A percentile compares a stretch with the other conserved stretches of the same genome.
Evolutionary conservation across 2,888 invertebrate species (phyloP).

Genomic region (Aphodius granarius): DNA sequence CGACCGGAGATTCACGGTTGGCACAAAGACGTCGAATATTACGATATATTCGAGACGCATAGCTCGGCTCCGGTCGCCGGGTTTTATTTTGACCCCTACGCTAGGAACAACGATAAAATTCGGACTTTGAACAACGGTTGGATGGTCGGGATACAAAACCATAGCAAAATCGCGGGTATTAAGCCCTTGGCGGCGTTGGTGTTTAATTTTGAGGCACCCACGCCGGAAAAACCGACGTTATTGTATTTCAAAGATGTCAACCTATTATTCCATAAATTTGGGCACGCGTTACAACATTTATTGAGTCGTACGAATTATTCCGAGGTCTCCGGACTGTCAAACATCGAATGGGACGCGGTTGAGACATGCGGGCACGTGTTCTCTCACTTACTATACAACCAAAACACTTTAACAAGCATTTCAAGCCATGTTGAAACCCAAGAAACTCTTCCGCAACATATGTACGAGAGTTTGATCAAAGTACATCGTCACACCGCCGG

Average conservation of each 20-base stretch:
- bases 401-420: slow-evolving; percentile 60
- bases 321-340: slow-evolving; percentile 82
- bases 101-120: slow-evolving; percentile 66
- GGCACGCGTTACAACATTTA: slow-evolving; percentile 83
- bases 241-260: slow-evolving; percentile 77
- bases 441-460: slow-evolving; percentile 68
- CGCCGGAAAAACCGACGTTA: slow-evolving; percentile 66
- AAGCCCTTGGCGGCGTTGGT: slow-evolving; percentile 80
- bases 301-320: slow-evolving; percentile 80
- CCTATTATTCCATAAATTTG: slow-evolving; percentile 82
- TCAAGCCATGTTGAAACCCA: slow-evolving; percentile 76
- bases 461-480: slow-evolving; percentile 64
- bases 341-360: slow-evolving; percentile 93
- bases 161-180: slow-evolving; percentile 63
- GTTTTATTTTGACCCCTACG: slow-evolving; percentile 84
- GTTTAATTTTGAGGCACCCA: slow-evolving; percentile 77
- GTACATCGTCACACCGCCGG: slow-evolving; percentile 76
- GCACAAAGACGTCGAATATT: slow-evolving; percentile 85
- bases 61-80: slow-evolving; percentile 70
- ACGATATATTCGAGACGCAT: slow-evolving; percentile 73
- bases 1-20: slow-evolving; percentile 60
- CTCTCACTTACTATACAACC: slow-evolving; percentile 76
- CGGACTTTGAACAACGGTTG: slow-evolving; percentile 62
- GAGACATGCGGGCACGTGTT: slow-evolving; percentile 83
- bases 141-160: slow-evolving; percentile 78